Conservation (phyloP, 2,797 vertebrate genomes). For the Leptodactylus fallax region DNA sequence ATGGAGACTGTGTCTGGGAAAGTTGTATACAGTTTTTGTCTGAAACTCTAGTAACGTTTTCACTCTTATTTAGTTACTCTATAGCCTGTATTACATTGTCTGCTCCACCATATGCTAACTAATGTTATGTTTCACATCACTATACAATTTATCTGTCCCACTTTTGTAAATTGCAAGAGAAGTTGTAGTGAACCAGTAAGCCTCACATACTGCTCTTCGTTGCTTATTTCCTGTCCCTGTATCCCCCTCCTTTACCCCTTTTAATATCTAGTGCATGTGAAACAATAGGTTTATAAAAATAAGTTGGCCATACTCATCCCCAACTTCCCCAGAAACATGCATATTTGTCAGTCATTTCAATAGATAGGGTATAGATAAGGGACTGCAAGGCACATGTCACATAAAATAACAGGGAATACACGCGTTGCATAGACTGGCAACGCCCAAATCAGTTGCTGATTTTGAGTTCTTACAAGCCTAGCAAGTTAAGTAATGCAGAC, state of each 20-base stretch:
- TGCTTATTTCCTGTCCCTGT: neutral
- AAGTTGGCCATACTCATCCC: neutral
- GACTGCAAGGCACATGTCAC: too few species aligned
- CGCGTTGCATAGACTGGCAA: neutral
- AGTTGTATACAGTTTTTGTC: too few species aligned
- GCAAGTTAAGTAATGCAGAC: neutral
- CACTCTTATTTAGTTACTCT: too few species aligned
- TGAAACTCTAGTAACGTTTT: too few species aligned
- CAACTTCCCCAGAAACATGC: neutral
- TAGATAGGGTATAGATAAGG: neutral
- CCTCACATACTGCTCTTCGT: neutral
- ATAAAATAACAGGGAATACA: neutral
- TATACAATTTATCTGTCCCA: neutral
- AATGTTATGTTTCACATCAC: neutral
- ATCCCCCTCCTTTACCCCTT: neutral
- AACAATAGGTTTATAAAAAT: neutral
- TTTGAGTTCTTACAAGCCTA: neutral
- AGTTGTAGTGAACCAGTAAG: neutral
- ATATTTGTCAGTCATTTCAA: neutral
- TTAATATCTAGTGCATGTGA: neutral
- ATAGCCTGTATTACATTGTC: neutral
- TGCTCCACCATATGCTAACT: neutral
- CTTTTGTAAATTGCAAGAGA: neutral
- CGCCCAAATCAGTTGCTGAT: neutral
- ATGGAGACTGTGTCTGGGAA: slow-evolving; percentile 12